Percentiles rank a stretch among this genome's conserved stretches.
These are phyloP conservation scores for Eriocheir sinensis DNA, from an alignment of 1,140 invertebrate species.

Conservation along the genomic window DNA sequence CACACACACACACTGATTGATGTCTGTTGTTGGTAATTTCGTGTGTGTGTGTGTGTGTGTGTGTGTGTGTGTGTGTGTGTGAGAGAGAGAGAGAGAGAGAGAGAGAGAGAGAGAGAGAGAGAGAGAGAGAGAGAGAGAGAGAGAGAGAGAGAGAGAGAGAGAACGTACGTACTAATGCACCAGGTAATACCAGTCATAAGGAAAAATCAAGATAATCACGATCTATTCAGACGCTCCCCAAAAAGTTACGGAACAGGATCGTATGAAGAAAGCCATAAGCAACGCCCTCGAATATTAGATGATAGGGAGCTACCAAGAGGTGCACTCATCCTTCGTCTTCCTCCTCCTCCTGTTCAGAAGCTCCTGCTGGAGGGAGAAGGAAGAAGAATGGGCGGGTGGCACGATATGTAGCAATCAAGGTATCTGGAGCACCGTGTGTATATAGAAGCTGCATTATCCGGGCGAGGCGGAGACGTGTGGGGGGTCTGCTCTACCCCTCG, in stretches of 20 bases:
- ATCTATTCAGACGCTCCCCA: neutral
- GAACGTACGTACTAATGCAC: neutral
- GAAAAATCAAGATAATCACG: neutral
- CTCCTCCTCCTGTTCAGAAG: neutral
- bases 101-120: neutral
- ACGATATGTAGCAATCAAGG: neutral
- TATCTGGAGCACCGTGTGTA: neutral
- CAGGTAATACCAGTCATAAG: neutral
- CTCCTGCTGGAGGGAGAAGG: neutral
- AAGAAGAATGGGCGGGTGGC: neutral
- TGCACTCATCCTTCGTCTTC: neutral
- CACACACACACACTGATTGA: too few species aligned
- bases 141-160: slow-evolving; percentile 41
- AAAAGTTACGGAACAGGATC: neutral
- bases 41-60: slow-evolving; percentile 22
- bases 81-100: neutral
- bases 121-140: slow-evolving; percentile 14
- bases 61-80: slow-evolving; percentile 22
- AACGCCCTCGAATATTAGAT: neutral
- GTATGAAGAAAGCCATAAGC: neutral
- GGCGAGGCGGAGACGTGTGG: too few species aligned
- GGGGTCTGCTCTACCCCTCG: too few species aligned
- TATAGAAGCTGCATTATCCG: neutral
- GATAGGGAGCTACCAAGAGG: neutral
- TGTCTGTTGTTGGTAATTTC: neutral